Evolutionary conservation across 2,888 invertebrate species (phyloP).

Genomic region (Orthosia cruda): DNA sequence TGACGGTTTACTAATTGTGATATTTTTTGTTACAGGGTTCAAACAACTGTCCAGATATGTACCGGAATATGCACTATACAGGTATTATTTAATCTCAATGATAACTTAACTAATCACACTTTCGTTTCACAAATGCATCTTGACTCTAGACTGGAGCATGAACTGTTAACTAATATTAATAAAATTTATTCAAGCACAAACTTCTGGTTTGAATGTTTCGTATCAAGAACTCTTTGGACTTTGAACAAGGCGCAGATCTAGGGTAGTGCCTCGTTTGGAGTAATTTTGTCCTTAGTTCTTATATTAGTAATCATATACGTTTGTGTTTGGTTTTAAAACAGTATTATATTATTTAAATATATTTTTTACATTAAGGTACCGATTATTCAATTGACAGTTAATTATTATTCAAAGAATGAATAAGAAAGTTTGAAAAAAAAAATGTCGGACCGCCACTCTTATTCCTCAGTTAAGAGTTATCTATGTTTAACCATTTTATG

Average conservation of each 20-base stretch:
- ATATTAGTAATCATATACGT: too few relatives aligned
- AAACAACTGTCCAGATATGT: conserved; percentile 96
- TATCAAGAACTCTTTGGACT: conserved; percentile 25
- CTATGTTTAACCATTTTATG: too few relatives aligned
- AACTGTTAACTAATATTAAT: background rate
- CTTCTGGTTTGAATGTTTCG: conserved; percentile 37
- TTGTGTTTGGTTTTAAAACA: too few relatives aligned
- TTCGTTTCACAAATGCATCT: conserved; percentile 50
- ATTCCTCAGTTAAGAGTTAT: too few relatives aligned
- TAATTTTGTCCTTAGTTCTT: background rate
- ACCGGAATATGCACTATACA: conserved; percentile 97
- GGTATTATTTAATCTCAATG: conserved; percentile 87
- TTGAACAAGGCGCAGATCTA: conserved; percentile 6
- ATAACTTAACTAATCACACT: conserved; percentile 19
- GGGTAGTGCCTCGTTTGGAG: conserved; percentile 4
- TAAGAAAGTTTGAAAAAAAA: too few relatives aligned
- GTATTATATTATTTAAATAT: too few relatives aligned
- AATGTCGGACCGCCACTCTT: too few relatives aligned
- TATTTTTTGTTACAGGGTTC: conserved; percentile 81
- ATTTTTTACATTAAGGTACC: too few relatives aligned
- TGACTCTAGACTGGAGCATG: conserved; percentile 61
- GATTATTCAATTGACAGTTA: too few relatives aligned
- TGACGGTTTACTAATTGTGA: background rate
- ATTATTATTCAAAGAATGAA: too few relatives aligned
- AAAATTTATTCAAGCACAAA: conserved; percentile 4